Base-by-base conservation (phyloP, 2,888 invertebrate species). In the Onthophagus sagittarius region DNA sequence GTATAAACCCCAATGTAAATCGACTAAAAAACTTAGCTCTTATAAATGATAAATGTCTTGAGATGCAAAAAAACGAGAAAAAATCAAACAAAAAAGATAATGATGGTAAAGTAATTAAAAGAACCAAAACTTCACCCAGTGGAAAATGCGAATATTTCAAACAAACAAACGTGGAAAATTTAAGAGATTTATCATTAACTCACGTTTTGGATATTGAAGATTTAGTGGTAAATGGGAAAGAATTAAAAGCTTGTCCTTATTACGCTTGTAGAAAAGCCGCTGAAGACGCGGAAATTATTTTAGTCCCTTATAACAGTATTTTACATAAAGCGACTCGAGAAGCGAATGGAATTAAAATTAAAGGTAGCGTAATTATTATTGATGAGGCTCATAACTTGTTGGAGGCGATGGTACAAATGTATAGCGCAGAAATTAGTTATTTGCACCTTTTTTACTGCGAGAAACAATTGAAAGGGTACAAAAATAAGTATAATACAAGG, bases 311-410 rank as follows among this genome's bases (percentile, higher is more conserved):
- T 80, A 94, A 95, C 83, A 90, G 93, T 15, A 86, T 97, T 69
- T 86, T 97, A 3, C 95, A 97, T 83, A 90, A 91, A 82, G 87
- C 88, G 13, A 95, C 96, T 0, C 87, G 97, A 74, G 87, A 90
- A 78, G 91, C 94, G 7, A 90, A 90, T 82, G 92, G 92, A 72
- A 89, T 95, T 73, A 86, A 89, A 72, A 83, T 94, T 15, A 90
- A 91, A 79, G 89, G 92, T 78, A 94, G 94, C 81, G 86, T 98
- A 31, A 88, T 99, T 0, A 93, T 99, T 74, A 88, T 95, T 14
- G 99, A 99, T 82, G 99, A 99, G 85, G 99, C 99, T 0, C 99
- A 99, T 81, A 99, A 99, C 84, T 88, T 99, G 0, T 86, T 98
- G 7, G 96, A 98, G 75, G 94, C 97, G 0, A 90, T 99, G 77